A percentile compares a stretch with the other conserved stretches of the same genome.
phyloP scores from a whole-genome alignment of 2,888 invertebrate species.

The Drepana falcataria region DNA sequence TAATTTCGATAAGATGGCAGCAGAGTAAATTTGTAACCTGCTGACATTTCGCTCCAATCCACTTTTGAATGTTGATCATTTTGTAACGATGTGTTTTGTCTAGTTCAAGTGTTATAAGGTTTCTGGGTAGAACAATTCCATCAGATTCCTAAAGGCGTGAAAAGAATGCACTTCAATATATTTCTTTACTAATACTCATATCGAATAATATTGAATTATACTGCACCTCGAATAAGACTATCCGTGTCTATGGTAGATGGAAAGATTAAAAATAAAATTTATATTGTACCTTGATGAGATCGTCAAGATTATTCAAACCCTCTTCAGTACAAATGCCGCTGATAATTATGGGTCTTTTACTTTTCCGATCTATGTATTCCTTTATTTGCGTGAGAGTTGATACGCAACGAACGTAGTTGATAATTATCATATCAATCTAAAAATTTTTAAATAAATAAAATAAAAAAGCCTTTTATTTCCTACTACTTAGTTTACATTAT shows the following conservation, averaged over 20 bases:
- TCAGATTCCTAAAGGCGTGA: constrained; percentile 40
- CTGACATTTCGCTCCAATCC: constrained; percentile 50
- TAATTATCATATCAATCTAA: constrained; percentile 39
- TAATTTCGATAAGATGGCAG: not conserved
- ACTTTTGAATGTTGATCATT: constrained; percentile 50
- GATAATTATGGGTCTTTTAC: constrained; percentile 30
- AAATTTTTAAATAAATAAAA: constrained; percentile 6
- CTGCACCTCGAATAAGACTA: no score
- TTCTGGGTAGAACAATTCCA: constrained; percentile 49
- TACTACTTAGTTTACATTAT: no score
- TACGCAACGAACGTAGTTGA: constrained; percentile 33
- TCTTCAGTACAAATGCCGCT: constrained; percentile 33
- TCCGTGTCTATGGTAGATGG: no score
- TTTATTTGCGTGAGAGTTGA: constrained; percentile 31
- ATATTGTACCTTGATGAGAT: constrained; percentile 29
- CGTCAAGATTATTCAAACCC: constrained; percentile 37
- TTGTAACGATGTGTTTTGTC: constrained; percentile 24
- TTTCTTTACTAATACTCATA: no score
- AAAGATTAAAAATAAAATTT: no score
- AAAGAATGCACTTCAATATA: no score
- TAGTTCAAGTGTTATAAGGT: constrained; percentile 50
- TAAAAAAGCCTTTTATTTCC: not conserved
- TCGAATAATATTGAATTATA: no score
- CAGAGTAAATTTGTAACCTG: constrained; percentile 28
- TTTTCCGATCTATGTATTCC: constrained; percentile 23